These are phyloP conservation scores for Conops quadrifasciatus DNA, from an alignment of 2,888 invertebrate genomes.

Conservation along the genomic window DNA sequence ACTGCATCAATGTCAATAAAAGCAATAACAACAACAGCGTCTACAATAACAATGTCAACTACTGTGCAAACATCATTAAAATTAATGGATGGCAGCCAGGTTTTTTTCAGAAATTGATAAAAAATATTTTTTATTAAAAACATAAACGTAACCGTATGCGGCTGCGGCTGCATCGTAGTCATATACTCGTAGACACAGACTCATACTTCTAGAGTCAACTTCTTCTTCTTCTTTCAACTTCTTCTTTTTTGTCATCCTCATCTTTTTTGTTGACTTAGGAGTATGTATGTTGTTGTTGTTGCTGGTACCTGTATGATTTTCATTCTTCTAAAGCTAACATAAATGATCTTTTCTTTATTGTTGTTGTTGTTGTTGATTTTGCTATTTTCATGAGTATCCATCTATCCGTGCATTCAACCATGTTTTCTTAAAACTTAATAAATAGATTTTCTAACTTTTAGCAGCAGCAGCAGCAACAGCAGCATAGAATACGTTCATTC, in stretches of 20 bases:
- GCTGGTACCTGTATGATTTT: not conserved
- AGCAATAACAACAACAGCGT: slow-evolving; percentile 14
- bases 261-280: no score
- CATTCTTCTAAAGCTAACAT: not conserved
- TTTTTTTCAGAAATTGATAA: not conserved
- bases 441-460: slow-evolving; percentile 24
- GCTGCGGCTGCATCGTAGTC: not conserved
- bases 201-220: no score
- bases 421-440: slow-evolving; percentile 13
- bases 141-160: not conserved
- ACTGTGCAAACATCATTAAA: slow-evolving; percentile 29
- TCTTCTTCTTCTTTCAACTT: slow-evolving; percentile 3
- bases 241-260: no score
- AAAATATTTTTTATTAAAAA: not conserved
- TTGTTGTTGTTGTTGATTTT: slow-evolving; percentile 1
- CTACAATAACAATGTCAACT: slow-evolving; percentile 32
- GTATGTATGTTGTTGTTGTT: no score
- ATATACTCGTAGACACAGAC: no score
- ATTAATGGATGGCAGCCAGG: slow-evolving; percentile 11
- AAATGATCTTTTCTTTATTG: not conserved
- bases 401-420: no score
- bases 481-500: no score
- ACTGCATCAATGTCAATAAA: not conserved
- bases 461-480: slow-evolving; percentile 6
- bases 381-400: not conserved